Conservation (phyloP, 2,888 invertebrate genomes). For the Mimachlamys varia region DNA sequence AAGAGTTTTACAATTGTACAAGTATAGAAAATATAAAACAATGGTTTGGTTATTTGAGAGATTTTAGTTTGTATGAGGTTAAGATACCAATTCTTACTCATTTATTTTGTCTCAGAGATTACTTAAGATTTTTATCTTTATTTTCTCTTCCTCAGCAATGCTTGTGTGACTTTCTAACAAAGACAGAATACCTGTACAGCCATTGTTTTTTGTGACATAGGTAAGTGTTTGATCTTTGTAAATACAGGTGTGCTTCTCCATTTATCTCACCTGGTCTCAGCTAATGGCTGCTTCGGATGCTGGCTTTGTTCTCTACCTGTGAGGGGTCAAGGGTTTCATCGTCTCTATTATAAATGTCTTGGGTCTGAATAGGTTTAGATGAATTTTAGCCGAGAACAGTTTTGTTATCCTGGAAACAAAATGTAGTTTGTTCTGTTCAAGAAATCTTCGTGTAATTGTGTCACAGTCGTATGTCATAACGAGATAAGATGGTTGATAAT, state of each 20-base stretch:
- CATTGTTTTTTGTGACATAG: neutral
- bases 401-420: neutral
- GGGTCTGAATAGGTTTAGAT: no score
- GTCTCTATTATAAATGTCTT: neutral
- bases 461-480: neutral
- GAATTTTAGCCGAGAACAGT: neutral
- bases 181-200: neutral
- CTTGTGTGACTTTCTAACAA: neutral
- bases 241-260: neutral
- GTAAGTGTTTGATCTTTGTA: slow-evolving; percentile 11
- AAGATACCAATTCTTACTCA: no score
- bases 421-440: neutral
- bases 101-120: no score
- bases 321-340: neutral
- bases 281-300: neutral
- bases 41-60: neutral
- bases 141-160: neutral
- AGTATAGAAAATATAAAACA: neutral
- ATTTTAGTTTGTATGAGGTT: neutral
- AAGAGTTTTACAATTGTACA: neutral
- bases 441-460: neutral
- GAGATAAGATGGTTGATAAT: neutral
- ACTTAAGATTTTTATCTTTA: neutral
- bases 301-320: neutral
- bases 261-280: neutral